phyloP scores from a whole-genome alignment of 1,140 invertebrate species.

The Zaprionus nigranus region DNA sequence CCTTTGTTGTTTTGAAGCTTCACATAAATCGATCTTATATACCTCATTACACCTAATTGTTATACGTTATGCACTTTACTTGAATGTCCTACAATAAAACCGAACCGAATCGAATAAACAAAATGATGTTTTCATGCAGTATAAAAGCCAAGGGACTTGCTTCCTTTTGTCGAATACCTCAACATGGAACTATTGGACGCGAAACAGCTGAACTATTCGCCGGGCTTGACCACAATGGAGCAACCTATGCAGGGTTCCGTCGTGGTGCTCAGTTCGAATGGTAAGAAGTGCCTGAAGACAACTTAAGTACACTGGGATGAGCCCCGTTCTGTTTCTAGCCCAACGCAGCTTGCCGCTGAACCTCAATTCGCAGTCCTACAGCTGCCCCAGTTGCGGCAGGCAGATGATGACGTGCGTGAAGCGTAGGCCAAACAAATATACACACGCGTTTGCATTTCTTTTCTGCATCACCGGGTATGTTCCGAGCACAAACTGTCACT shows the following conservation, averaged over 20 bases:
- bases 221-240: not conserved
- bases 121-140: not conserved
- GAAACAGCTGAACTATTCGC: not conserved
- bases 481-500: not conserved
- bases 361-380: constrained; percentile 33
- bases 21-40: not conserved
- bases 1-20: not conserved
- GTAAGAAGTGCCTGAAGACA: constrained; percentile 1
- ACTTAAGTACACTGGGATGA: not conserved
- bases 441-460: constrained; percentile 42
- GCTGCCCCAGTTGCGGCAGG: constrained; percentile 33
- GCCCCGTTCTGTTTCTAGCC: not conserved
- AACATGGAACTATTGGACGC: constrained; percentile 13
- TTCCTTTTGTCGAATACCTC: not conserved
- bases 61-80: constrained; percentile 1
- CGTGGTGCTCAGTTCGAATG: constrained; percentile 31
- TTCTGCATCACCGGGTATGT: constrained; percentile 52
- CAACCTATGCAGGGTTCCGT: not conserved
- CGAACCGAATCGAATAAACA: not conserved
- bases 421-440: constrained; percentile 37
- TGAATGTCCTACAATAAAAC: constrained; percentile 1
- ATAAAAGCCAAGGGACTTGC: not conserved
- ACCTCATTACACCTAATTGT: constrained; percentile 9
- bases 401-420: constrained; percentile 42
- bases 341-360: constrained; percentile 19